Conservation (phyloP, 2,888 invertebrate genomes). For the Himalopsyche japonica region DNA sequence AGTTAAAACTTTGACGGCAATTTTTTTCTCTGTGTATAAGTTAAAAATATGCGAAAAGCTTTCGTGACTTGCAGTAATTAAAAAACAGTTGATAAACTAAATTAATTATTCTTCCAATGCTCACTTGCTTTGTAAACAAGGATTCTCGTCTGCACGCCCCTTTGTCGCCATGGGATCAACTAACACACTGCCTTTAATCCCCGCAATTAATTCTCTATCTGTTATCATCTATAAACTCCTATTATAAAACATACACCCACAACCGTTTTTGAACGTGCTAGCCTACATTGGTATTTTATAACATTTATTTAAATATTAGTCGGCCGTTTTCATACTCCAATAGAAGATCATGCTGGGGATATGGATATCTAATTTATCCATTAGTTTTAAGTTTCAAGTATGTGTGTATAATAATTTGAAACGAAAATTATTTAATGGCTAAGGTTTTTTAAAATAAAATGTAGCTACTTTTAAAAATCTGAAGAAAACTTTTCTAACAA, state of each 20-base stretch:
- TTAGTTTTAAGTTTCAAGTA: too few relatives aligned
- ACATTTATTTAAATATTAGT: neutral
- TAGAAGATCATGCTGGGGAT: too few relatives aligned
- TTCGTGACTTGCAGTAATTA: neutral
- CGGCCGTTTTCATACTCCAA: too few relatives aligned
- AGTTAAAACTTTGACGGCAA: too few relatives aligned
- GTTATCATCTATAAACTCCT: conserved; percentile 8
- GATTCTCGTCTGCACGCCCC: conserved; percentile 2
- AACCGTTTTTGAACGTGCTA: neutral
- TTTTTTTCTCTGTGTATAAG: too few relatives aligned
- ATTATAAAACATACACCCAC: neutral
- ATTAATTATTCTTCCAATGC: neutral
- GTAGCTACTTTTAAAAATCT: too few relatives aligned
- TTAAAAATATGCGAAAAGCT: neutral
- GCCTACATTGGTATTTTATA: neutral
- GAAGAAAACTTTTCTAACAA: too few relatives aligned
- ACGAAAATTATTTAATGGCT: too few relatives aligned
- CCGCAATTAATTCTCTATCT: conserved; percentile 30
- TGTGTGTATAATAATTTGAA: too few relatives aligned
- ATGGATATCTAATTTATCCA: too few relatives aligned
- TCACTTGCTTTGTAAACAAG: conserved; percentile 17
- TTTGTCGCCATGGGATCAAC: conserved; percentile 19
- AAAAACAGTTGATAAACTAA: neutral
- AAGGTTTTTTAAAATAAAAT: too few relatives aligned
- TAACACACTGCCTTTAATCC: conserved; percentile 26